These are phyloP conservation scores for Molothrus ater DNA, from an alignment of 2,797 vertebrate species.

Conservation along the genomic window DNA sequence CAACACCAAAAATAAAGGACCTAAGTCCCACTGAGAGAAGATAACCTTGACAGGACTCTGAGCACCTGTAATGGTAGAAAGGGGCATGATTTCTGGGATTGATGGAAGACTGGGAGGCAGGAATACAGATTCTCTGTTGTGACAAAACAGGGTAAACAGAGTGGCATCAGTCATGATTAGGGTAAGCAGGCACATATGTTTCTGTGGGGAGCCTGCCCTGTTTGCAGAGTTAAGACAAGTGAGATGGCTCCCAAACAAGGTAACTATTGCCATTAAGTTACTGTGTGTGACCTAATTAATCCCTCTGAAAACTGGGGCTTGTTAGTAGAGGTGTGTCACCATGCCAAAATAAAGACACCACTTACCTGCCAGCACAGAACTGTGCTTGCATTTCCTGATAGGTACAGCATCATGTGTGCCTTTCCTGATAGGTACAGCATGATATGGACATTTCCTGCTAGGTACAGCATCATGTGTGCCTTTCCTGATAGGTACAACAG, in stretches of 20 bases:
- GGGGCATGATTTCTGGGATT: not conserved
- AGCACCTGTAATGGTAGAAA: not conserved
- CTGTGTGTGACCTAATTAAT: not conserved
- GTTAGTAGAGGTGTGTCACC: constrained; percentile 11
- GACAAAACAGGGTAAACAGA: not conserved
- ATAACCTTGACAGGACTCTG: not conserved
- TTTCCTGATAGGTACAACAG: not conserved
- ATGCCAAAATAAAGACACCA: not conserved
- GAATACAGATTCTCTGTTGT: not conserved
- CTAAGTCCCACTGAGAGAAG: not conserved
- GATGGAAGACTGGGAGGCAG: not conserved
- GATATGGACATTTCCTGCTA: not conserved
- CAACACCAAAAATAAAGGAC: not conserved
- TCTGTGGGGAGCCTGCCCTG: not conserved
- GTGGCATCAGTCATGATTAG: not conserved
- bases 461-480: not conserved
- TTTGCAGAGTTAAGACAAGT: not conserved
- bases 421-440: not conserved
- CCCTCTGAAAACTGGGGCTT: constrained; percentile 1
- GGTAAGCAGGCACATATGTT: not conserved
- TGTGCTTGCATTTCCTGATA: not conserved
- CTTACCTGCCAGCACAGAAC: not conserved
- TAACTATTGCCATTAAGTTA: not conserved
- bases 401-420: not conserved
- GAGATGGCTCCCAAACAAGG: not conserved